These are phyloP conservation scores for Pseudobourletiella spinata DNA, from an alignment of 1,140 invertebrate genomes.

Conservation along the genomic window DNA sequence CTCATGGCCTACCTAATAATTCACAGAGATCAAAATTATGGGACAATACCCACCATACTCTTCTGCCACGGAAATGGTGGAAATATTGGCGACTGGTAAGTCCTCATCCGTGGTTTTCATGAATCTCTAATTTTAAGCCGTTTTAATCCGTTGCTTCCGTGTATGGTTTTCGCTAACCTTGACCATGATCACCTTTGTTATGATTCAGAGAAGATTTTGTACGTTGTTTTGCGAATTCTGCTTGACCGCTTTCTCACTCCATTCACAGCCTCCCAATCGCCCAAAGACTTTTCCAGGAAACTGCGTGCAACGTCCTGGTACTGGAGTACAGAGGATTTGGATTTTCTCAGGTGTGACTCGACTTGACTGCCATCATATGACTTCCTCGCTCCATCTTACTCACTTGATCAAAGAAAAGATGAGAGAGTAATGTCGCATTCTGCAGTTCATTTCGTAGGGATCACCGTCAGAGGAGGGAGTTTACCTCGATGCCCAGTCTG, in stretches of 20 bases:
- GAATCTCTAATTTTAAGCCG: neutral
- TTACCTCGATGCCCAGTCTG: slow-evolving; percentile 75
- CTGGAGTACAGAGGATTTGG: slow-evolving; percentile 92
- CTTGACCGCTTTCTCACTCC: neutral
- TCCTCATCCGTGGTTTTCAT: slow-evolving; percentile 10
- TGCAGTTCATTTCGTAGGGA: slow-evolving; percentile 38
- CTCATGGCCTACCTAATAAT: slow-evolving; percentile 79
- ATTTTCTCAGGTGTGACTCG: slow-evolving; percentile 52
- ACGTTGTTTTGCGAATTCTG: neutral
- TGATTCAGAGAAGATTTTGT: neutral
- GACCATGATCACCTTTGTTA: neutral
- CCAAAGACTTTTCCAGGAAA: slow-evolving; percentile 63
- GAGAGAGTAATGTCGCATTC: neutral
- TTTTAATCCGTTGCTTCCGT: slow-evolving; percentile 5
- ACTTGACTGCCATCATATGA: neutral
- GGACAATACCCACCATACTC: slow-evolving; percentile 66
- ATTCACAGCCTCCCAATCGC: slow-evolving; percentile 58
- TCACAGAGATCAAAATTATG: slow-evolving; percentile 56
- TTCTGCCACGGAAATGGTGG: slow-evolving; percentile 94
- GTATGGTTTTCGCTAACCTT: too few relatives aligned
- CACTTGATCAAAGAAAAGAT: neutral
- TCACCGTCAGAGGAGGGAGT: slow-evolving; percentile 73
- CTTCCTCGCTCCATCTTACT: neutral
- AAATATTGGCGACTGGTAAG: slow-evolving; percentile 84
- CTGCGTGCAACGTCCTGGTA: slow-evolving; percentile 76